Percentiles rank a stretch among this genome's conserved stretches.
Evolutionary conservation across 2,113 vertebrate genomes (phyloP).

Genomic region (Numida meleagris): DNA sequence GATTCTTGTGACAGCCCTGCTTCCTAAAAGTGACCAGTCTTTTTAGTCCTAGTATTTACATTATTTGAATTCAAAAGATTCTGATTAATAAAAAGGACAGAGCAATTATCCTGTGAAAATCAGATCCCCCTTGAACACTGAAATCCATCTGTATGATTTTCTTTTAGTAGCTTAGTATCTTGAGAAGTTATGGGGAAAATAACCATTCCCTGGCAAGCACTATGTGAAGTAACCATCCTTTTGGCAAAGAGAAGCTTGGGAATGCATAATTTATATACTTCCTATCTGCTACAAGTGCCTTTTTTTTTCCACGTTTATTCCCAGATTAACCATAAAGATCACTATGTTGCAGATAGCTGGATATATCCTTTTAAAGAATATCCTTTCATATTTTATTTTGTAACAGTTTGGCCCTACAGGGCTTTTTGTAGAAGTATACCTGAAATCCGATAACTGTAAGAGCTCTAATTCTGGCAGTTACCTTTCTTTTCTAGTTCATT

Average conservation of each 20-base stretch:
- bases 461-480: not conserved
- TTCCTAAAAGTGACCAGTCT: not conserved
- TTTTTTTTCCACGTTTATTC: not conserved
- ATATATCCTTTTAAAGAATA: not conserved
- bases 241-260: not conserved
- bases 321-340: not conserved
- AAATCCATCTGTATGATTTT: not conserved
- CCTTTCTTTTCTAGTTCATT: not conserved
- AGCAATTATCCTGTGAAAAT: not conserved
- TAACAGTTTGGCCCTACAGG: not conserved
- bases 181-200: not conserved
- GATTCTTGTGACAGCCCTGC: not conserved
- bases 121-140: not conserved
- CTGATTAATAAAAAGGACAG: not conserved
- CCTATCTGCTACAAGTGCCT: not conserved
- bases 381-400: not conserved
- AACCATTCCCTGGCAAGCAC: not conserved
- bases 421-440: not conserved
- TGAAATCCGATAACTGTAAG: not conserved
- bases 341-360: not conserved
- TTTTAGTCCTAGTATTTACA: not conserved
- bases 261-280: constrained; percentile 11
- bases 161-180: not conserved
- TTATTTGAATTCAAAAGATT: not conserved
- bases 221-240: not conserved